phyloP scores from a whole-genome alignment of 2,888 invertebrate genomes.

The Heliconius sara region DNA sequence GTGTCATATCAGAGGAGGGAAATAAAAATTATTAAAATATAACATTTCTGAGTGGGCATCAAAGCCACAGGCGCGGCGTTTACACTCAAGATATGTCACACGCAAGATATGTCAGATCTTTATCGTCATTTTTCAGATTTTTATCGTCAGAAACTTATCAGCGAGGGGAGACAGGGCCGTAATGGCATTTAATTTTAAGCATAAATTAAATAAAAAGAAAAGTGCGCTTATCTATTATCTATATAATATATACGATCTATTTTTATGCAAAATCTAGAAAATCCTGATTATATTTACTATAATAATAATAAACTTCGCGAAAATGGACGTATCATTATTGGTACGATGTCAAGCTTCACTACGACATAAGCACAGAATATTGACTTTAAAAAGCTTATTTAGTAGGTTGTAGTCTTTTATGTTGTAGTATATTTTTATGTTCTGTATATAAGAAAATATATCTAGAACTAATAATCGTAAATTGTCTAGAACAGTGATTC shows the following conservation, averaged over 20 bases:
- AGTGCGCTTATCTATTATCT: constrained; percentile 19
- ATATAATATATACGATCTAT: constrained; percentile 16
- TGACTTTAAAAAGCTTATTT: constrained; percentile 37
- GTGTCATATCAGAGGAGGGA: neutral
- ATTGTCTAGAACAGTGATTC: neutral
- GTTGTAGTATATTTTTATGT: constrained; percentile 9
- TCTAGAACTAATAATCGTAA: neutral
- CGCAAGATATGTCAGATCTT: no score
- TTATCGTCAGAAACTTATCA: neutral
- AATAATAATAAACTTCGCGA: constrained; percentile 49
- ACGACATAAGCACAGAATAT: constrained; percentile 40
- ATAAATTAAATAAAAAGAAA: constrained; percentile 11
- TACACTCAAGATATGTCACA: neutral
- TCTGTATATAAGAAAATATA: constrained; percentile 15
- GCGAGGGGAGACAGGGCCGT: neutral
- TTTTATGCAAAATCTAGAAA: constrained; percentile 27
- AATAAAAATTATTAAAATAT: neutral
- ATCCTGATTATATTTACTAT: constrained; percentile 11
- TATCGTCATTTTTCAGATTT: no score
- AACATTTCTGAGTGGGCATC: no score
- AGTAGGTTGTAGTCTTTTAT: constrained; percentile 40
- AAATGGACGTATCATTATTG: constrained; percentile 62
- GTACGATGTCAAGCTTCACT: constrained; percentile 48
- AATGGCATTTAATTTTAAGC: neutral
- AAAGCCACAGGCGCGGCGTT: neutral